Conservation (phyloP, 2,888 invertebrate genomes). For the Xestia xanthographa region DNA sequence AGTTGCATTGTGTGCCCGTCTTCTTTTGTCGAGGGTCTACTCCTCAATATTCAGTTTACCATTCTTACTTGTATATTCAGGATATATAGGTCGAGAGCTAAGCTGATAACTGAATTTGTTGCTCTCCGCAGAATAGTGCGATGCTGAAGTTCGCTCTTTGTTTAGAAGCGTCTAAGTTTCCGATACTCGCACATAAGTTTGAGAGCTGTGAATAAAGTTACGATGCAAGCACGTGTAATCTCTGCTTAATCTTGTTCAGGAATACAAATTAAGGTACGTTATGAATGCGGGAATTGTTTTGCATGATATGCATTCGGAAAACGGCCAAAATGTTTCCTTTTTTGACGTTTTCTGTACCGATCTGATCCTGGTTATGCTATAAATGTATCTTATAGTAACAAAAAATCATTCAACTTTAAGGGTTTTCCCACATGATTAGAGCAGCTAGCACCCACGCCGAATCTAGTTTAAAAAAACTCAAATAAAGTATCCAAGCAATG, state of each 20-base stretch:
- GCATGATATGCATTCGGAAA: neutral
- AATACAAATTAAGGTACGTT: conserved; percentile 16
- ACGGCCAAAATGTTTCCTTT: neutral
- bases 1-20: conserved; percentile 56
- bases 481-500: conserved; percentile 7
- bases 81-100: conserved; percentile 42
- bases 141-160: conserved; percentile 46
- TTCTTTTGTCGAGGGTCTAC: conserved; percentile 57
- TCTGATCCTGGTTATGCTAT: neutral
- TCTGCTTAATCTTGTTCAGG: conserved; percentile 33
- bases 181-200: conserved; percentile 39
- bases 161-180: conserved; percentile 45
- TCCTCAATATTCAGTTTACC: conserved; percentile 50
- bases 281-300: neutral
- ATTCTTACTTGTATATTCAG: conserved; percentile 49
- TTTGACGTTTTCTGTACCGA: neutral
- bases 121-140: conserved; percentile 28
- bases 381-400: neutral
- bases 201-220: conserved; percentile 34
- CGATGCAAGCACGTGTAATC: conserved; percentile 48
- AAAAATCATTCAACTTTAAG: neutral
- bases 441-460: neutral
- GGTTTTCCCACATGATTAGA: conserved; percentile 5
- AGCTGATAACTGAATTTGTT: conserved; percentile 53
- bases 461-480: neutral